Evolutionary conservation across 2,888 invertebrate genomes (phyloP).

Genomic region (Microctonus hyperodae): DNA sequence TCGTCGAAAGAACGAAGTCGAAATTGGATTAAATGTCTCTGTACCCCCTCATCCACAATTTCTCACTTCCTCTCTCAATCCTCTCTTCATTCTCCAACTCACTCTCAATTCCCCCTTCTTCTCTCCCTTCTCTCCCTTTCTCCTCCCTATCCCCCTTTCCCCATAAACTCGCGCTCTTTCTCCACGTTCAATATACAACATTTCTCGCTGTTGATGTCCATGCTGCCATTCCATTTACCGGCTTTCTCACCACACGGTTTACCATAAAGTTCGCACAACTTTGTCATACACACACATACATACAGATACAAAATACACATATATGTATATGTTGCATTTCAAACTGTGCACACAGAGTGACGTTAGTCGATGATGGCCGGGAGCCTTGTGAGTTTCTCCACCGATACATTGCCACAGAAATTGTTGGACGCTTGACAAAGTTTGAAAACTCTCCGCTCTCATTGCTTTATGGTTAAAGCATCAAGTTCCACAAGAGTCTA

Average conservation of each 20-base stretch:
- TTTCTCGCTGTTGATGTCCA: slow-evolving; percentile 6
- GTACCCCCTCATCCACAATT: slow-evolving; percentile 2
- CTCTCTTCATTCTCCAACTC: background rate
- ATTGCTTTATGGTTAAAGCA: slow-evolving; percentile 4
- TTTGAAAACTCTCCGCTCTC: slow-evolving; percentile 7
- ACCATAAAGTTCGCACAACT: slow-evolving; percentile 58
- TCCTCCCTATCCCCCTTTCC: slow-evolving; percentile 33
- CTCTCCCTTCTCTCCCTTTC: slow-evolving; percentile 34
- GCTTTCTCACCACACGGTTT: slow-evolving; percentile 52
- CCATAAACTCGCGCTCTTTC: slow-evolving; percentile 16
- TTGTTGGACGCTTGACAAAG: slow-evolving; percentile 9
- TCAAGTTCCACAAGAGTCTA: slow-evolving; percentile 29
- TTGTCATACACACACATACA: slow-evolving; percentile 19
- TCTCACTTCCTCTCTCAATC: slow-evolving; percentile 14
- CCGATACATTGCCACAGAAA: slow-evolving; percentile 18
- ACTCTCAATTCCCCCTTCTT: slow-evolving; percentile 3
- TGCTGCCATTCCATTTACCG: slow-evolving; percentile 50
- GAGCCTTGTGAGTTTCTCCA: slow-evolving; percentile 2
- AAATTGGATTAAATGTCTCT: slow-evolving; percentile 58
- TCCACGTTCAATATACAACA: background rate
- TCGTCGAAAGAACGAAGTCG: slow-evolving; percentile 61
- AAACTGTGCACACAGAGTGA: slow-evolving; percentile 37
- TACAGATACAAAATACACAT: background rate
- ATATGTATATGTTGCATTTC: slow-evolving; percentile 33
- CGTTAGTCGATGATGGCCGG: slow-evolving; percentile 29